Base-by-base conservation (phyloP, 2,888 invertebrate genomes). In the Drosophila aldrichi region DNA sequence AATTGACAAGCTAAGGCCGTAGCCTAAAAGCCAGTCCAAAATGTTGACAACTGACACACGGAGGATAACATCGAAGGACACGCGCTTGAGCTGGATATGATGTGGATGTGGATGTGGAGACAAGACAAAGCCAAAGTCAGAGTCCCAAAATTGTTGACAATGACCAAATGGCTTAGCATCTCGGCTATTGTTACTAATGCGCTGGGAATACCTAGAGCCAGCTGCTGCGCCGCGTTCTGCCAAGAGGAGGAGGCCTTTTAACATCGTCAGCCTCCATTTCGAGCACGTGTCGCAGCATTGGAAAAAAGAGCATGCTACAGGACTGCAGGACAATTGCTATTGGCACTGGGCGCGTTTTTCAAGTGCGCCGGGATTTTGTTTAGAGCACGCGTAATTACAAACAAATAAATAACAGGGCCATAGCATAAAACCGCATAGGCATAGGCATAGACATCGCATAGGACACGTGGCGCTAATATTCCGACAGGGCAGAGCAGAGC, bases 331-430 rank as follows among this genome's bases (percentile, higher is more conserved):
- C n/a, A 55, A 63, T 54, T 48, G 52, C 32, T 20, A 41, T 10
- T 51, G 63, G 48, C 51, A 56, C 52, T 77, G 70, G 77, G 73
- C 67, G 79, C 69, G 76, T 65, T 70, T 74, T 68, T 86, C 84
- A 78, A 84, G 87, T 88, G 71, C 71, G 87, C 78, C 81, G 84
- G 79, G 88, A 86, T 86, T 86, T 88, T 75, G 74, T 85, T 82
- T 85, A 56, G 81, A 88, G 82, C 91, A 91, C 80, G 86, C 86
- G 86, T 91, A 91, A 91, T 91, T 91, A 89, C 90, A 90, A 90
- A 89, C 89, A 91, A 91, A 91, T 90, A 90, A 91, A 91, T 86
- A 88, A 77, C 69, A 55, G 63, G 73, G 72, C 76, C 70, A 51
- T 44, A 49, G 64, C 54, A 54, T 46, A 44, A 68, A 88, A 81